Evolutionary conservation across 2,113 vertebrate species (phyloP).

Genomic region (Poeciliopsis occidentalis): DNA sequence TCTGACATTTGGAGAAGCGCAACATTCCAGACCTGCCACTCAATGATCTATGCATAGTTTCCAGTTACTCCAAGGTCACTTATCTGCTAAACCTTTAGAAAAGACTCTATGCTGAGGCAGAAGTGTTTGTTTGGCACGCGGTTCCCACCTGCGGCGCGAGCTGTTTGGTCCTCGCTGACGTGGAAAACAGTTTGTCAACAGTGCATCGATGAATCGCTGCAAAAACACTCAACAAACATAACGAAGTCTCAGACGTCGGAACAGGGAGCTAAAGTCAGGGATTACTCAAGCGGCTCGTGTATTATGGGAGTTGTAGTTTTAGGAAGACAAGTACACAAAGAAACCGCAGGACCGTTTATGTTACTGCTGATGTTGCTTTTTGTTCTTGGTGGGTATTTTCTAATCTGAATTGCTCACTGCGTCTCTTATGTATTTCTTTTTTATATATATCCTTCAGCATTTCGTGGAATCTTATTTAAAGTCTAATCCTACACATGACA

Average conservation of each 20-base stretch:
- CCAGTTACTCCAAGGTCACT: neutral
- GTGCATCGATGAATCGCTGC: no score
- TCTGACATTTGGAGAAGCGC: no score
- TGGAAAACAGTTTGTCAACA: neutral
- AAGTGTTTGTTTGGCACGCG: neutral
- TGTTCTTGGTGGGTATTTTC: neutral
- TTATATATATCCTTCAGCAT: no score
- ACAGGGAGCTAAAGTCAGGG: neutral
- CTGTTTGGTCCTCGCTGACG: slow-evolving; percentile 17
- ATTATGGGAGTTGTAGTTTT: slow-evolving; percentile 59
- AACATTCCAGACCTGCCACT: no score
- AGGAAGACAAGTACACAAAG: neutral
- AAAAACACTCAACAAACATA: neutral
- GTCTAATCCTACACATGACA: neutral
- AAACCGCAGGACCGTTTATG: neutral
- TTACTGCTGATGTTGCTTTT: neutral
- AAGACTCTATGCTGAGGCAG: neutral
- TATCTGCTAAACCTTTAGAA: neutral
- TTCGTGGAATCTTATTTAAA: neutral
- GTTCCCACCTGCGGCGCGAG: slow-evolving; percentile 34
- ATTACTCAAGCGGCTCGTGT: slow-evolving; percentile 39
- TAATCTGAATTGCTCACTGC: no score
- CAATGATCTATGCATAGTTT: no score
- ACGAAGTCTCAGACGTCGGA: neutral
- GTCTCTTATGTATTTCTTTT: neutral